Evolutionary conservation across 2,797 vertebrate species (phyloP).

Genomic region (Pogoniulus pusillus): DNA sequence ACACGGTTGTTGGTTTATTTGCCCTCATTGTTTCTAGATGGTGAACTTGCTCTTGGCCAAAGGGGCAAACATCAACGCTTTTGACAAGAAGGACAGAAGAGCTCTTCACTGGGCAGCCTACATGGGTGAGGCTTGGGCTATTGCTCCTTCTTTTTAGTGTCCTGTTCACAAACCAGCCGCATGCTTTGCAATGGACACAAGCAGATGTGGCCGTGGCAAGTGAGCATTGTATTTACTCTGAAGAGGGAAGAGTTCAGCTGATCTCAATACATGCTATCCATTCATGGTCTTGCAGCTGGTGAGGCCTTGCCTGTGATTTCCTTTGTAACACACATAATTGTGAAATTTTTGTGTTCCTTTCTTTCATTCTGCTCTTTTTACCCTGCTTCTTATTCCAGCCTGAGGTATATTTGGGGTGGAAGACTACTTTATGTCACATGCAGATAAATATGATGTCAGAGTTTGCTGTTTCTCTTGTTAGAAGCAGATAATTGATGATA

Average conservation of each 20-base stretch:
- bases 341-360: not conserved
- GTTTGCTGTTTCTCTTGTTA: not conserved
- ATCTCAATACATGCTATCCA: not conserved
- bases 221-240: not conserved
- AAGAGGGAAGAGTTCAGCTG: not conserved
- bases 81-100: slow-evolving; percentile 96
- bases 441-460: not conserved
- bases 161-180: not conserved
- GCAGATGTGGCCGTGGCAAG: not conserved
- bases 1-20: not conserved
- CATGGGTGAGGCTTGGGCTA: slow-evolving; percentile 84
- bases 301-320: not conserved
- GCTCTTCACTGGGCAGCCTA: slow-evolving; percentile 97
- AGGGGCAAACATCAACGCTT: slow-evolving; percentile 98
- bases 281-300: not conserved
- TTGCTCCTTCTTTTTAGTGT: not conserved
- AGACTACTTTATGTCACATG: not conserved
- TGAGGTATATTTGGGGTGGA: not conserved
- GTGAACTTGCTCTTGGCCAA: slow-evolving; percentile 92
- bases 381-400: not conserved
- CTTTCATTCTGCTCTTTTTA: not conserved
- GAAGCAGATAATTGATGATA: not conserved
- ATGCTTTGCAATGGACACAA: not conserved
- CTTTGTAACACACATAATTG: not conserved
- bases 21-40: slow-evolving; percentile 83